These are phyloP conservation scores for Engraulis encrasicolus DNA, from an alignment of 2,113 vertebrate species.

Conservation along the genomic window DNA sequence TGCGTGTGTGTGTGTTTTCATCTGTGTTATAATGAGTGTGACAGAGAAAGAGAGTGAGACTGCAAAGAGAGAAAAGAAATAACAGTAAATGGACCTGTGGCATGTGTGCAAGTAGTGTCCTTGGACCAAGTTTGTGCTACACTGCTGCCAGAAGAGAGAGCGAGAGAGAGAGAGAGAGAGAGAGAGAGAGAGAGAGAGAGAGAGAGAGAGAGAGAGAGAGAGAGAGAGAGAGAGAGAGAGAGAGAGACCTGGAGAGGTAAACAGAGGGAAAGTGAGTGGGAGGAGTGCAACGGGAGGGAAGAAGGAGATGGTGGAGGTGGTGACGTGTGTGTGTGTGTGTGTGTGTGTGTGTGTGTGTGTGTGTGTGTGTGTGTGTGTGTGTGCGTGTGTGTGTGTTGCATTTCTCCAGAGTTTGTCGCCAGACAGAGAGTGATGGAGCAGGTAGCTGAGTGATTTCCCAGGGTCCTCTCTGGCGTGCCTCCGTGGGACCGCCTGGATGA, in stretches of 20 bases:
- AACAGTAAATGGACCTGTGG: not conserved
- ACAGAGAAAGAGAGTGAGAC: not conserved
- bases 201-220: not conserved
- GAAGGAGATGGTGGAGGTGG: too few species aligned
- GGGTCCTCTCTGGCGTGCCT: conserved; percentile 41
- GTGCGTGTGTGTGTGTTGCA: not conserved
- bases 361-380: not conserved
- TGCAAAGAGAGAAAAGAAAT: not conserved
- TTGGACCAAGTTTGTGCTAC: not conserved
- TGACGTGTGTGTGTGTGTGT: too few species aligned
- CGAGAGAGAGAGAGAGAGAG: not conserved
- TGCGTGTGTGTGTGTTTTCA: too few species aligned
- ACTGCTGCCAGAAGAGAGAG: not conserved
- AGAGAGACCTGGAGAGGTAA: too few species aligned
- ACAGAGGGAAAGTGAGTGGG: too few species aligned
- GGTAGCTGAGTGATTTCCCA: conserved; percentile 45
- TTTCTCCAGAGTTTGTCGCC: not conserved
- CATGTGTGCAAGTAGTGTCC: not conserved
- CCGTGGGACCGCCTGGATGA: conserved; percentile 39
- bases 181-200: not conserved
- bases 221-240: not conserved
- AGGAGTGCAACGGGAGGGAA: too few species aligned
- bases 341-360: too few species aligned
- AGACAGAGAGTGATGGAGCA: conserved; percentile 43
- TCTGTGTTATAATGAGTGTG: too few species aligned